Percentiles rank a stretch among this genome's conserved stretches.
These are phyloP conservation scores for Scaptomyza cyrtandrae DNA, from an alignment of 2,888 invertebrate genomes.

Conservation along the genomic window DNA sequence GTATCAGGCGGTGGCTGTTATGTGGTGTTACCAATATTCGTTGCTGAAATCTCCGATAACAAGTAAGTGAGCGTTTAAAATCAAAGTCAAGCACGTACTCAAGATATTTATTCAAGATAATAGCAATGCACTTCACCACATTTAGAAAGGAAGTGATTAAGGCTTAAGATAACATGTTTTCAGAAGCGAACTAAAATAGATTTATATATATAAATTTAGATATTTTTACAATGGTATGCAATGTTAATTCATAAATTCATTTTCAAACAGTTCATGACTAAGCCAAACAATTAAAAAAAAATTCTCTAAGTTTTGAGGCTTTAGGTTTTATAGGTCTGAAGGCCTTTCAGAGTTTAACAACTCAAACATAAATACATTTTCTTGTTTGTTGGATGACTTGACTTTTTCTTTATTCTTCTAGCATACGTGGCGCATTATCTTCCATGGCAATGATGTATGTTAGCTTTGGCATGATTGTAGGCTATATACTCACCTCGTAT, in stretches of 20 bases:
- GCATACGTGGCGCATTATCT: conserved; percentile 75
- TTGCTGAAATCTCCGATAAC: conserved; percentile 80
- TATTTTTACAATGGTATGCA: not conserved
- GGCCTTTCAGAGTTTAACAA: no score
- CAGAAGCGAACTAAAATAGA: no score
- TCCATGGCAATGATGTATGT: conserved; percentile 75
- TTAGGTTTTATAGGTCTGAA: no score
- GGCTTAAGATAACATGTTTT: no score
- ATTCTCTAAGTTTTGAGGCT: no score
- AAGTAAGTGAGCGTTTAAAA: conserved; percentile 60
- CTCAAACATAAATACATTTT: not conserved
- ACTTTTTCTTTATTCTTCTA: conserved; percentile 20
- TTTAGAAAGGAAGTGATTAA: conserved; percentile 18
- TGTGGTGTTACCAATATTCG: conserved; percentile 75
- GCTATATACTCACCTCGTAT: conserved; percentile 68
- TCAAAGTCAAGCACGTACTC: conserved; percentile 8
- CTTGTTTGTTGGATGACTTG: not conserved
- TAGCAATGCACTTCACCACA: not conserved
- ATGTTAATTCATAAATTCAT: no score
- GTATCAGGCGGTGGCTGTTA: conserved; percentile 79
- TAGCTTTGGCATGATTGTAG: conserved; percentile 74
- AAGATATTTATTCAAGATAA: conserved; percentile 6
- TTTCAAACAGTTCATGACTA: no score
- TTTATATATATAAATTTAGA: not conserved
- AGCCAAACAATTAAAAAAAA: not conserved